These are phyloP conservation scores for Catostylus mosaicus DNA, from an alignment of 30 jellyfish, hydroid and myxozoan species.

Conservation along the genomic window DNA sequence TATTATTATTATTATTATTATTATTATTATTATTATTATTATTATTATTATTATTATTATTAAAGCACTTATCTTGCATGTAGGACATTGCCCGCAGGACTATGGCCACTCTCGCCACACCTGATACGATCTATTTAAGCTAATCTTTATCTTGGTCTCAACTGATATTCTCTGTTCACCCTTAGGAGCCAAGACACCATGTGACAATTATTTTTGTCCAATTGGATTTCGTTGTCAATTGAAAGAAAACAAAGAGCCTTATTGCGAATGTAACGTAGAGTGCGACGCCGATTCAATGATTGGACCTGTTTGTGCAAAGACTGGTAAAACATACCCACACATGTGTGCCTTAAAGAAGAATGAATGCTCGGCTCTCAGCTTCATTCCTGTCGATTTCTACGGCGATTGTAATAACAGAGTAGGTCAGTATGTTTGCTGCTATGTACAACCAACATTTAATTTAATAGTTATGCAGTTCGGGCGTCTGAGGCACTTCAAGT, in stretches of 20 bases:
- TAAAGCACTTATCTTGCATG: too few species aligned
- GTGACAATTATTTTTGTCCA: constrained; percentile 56
- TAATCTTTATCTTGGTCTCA: too few species aligned
- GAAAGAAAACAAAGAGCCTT: constrained; percentile 14
- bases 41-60: too few species aligned
- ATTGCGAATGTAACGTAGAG: constrained; percentile 34
- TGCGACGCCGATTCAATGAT: constrained; percentile 3
- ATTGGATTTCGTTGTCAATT: constrained; percentile 44
- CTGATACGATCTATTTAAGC: too few species aligned
- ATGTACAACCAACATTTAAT: background rate
- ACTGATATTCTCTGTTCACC: background rate
- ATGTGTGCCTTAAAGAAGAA: constrained; percentile 53
- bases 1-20: too few species aligned
- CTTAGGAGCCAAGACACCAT: constrained; percentile 59
- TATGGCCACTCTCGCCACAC: too few species aligned
- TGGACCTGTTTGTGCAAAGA: constrained; percentile 62
- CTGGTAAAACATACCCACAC: constrained; percentile 40
- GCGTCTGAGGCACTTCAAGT: background rate
- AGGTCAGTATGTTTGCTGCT: too few species aligned
- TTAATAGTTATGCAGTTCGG: background rate
- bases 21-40: too few species aligned
- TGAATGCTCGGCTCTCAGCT: constrained; percentile 38
- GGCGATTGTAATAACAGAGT: constrained; percentile 40
- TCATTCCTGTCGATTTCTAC: constrained; percentile 51
- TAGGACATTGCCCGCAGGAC: too few species aligned